Evolutionary conservation across 2,113 vertebrate genomes (phyloP), one percentile per base, ranked within the genome.

Genomic region (Peromyscus polionotus): DNA sequence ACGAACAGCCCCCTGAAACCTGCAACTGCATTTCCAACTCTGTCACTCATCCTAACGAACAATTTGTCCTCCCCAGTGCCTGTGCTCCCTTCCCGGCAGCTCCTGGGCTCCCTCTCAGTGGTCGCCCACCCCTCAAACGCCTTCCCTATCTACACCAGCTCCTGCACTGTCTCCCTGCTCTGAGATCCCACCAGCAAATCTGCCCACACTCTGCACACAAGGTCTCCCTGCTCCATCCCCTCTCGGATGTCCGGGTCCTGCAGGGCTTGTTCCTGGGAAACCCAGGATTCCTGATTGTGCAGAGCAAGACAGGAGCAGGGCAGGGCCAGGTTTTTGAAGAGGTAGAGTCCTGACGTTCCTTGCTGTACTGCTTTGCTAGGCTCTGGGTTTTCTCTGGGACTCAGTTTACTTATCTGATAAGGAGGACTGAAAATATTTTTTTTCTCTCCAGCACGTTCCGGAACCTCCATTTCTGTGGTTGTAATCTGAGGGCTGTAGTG

Each of bases 301-400:
- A n/a, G 68, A 59, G 83, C 31, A 76, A 93, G 51, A 28, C 17
- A 54, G 13, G 28, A 11, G 13, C 36, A 11, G 28, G 1, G 39
- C 6, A 12, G 33, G 33, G n/a, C 39, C 11, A 0, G 26, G 2
- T 2, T 42, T 16, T 57, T 31, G 67, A 42, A 10, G 2, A 1
- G 24, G 31, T 5, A 13, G 31, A 73, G 33, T 67, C 11, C 14
- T 67, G n/a, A 12, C 6, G 13, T 31, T 83, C 33, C 13, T 45
- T 17, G 24, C n/a, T 33, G 3, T 48, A 12, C 65, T 13, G 1
- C 3, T n/a, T 67, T 24, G 28, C 48, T 65, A 24, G 12, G 2
- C 14, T 16, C 51, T 77, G 83, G 8, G 9, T 31, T 42, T 77
- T 45, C n/a, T 36, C 54, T 33, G 20, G 48, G 42, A 26, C 51